Conservation (phyloP, 2,797 vertebrate genomes). For the Pangasius djambal region DNA sequence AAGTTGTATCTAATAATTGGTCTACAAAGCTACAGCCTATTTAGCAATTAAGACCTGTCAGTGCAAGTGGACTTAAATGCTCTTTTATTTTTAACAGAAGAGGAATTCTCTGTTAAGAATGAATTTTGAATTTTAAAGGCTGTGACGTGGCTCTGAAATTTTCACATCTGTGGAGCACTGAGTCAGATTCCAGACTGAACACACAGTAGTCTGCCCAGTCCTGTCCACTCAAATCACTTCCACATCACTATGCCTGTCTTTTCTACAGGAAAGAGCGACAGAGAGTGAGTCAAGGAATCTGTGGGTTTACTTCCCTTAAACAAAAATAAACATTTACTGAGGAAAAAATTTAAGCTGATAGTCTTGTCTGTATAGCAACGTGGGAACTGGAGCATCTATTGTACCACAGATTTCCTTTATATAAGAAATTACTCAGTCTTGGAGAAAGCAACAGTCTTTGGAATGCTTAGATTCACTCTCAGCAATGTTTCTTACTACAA, state of each 20-base stretch:
- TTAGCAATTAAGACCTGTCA: background rate
- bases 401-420: background rate
- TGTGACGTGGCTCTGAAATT: conserved; percentile 4
- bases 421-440: background rate
- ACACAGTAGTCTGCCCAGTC: conserved; percentile 13
- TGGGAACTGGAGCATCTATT: background rate
- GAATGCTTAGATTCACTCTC: background rate
- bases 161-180: conserved; percentile 19
- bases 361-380: background rate
- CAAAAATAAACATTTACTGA: background rate
- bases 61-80: background rate
- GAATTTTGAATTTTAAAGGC: background rate
- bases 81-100: background rate
- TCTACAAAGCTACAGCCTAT: background rate
- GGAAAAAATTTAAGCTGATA: background rate
- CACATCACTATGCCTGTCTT: conserved; percentile 13
- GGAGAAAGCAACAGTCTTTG: background rate
- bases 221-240: conserved; percentile 30
- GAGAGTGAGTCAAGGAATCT: too few species aligned
- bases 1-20: background rate
- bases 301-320: background rate
- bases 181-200: conserved; percentile 25
- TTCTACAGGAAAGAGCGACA: background rate
- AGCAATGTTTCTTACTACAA: background rate
- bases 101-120: background rate